phyloP scores from a whole-genome alignment of 2,888 invertebrate species.

The Calliphora vomitoria region DNA sequence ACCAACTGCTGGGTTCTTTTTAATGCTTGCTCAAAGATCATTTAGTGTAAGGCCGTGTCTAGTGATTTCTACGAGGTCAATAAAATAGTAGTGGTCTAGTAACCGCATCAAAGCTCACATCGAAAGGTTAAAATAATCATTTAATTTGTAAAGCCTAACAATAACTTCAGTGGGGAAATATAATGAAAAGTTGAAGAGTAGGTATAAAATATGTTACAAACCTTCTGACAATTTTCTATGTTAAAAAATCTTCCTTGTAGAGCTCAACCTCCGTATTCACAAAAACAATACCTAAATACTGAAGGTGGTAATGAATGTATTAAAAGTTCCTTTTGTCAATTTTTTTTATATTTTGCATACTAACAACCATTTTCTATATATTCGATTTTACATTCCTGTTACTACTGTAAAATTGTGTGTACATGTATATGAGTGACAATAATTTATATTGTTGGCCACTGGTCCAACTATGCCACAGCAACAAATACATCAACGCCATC shows the following conservation, averaged over 20 bases:
- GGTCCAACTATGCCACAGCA: constrained; percentile 28
- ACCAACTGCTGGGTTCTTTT: no score
- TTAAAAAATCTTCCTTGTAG: background rate
- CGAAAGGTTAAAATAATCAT: no score
- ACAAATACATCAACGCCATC: constrained; percentile 70
- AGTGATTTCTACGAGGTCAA: no score
- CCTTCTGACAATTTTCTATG: background rate
- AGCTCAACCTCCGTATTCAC: background rate
- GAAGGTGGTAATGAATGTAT: constrained; percentile 55
- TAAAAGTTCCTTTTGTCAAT: constrained; percentile 34
- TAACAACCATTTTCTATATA: constrained; percentile 43
- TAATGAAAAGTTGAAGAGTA: no score
- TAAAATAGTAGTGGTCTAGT: no score
- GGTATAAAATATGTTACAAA: no score
- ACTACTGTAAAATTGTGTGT: constrained; percentile 17
- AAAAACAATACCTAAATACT: background rate
- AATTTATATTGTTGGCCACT: constrained; percentile 70
- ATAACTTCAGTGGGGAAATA: no score
- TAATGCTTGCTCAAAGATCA: no score
- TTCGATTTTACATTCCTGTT: constrained; percentile 23
- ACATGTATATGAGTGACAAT: constrained; percentile 64
- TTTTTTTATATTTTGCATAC: constrained; percentile 23
- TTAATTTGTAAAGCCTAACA: no score
- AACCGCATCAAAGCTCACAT: no score
- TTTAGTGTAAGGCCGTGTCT: no score